A percentile compares a stretch with the other conserved stretches of the same genome.
Conservation (phyloP, 2,888 invertebrate genomes). For the Apeira syringaria region DNA sequence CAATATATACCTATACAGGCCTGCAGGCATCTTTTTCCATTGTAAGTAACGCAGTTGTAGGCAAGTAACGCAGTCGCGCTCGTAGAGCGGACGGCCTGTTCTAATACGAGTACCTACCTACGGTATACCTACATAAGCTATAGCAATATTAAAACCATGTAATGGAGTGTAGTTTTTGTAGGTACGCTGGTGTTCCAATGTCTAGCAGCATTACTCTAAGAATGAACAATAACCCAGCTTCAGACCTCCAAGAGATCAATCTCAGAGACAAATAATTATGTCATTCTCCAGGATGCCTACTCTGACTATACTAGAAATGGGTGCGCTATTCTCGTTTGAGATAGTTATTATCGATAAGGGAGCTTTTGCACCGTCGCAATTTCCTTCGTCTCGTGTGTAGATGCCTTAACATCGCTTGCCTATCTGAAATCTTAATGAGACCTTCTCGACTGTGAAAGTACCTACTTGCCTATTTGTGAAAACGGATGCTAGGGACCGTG, state of each 20-base stretch:
- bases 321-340: conserved; percentile 25
- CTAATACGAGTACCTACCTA: too few species aligned
- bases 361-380: conserved; percentile 29
- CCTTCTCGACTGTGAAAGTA: conserved; percentile 21
- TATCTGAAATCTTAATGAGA: conserved; percentile 35
- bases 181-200: too few species aligned
- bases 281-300: conserved; percentile 7
- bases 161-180: too few species aligned
- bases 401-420: conserved; percentile 24
- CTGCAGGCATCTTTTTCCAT: too few species aligned
- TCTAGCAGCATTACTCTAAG: not conserved
- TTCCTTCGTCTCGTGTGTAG: conserved; percentile 24
- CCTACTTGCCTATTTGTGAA: conserved; percentile 19
- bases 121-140: too few species aligned
- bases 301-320: conserved; percentile 9
- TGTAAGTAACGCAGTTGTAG: too few species aligned
- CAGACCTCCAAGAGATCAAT: conserved; percentile 2
- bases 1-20: too few species aligned
- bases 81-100: too few species aligned
- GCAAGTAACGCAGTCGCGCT: too few species aligned
- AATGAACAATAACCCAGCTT: conserved; percentile 6
- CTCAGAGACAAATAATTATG: conserved; percentile 13
- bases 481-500: conserved; percentile 1
- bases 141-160: too few species aligned
- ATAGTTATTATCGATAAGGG: conserved; percentile 35